Conservation (phyloP, 2,888 invertebrate species). For the Xylophagus ater region DNA sequence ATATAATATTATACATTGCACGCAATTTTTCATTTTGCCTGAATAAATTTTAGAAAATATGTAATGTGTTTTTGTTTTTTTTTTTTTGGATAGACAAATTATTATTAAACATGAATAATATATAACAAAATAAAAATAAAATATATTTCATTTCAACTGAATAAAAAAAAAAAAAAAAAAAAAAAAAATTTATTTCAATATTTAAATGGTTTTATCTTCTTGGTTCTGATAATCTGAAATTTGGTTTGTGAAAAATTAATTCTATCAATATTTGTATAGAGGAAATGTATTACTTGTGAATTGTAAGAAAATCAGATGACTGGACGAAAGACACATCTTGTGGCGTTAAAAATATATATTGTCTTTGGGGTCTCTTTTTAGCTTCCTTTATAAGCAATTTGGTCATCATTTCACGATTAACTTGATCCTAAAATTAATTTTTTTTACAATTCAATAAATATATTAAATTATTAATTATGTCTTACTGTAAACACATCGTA, state of each 20-base stretch:
- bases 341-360: constrained; percentile 87
- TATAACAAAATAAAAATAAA: too few relatives aligned
- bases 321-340: constrained; percentile 54
- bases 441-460: background rate
- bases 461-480: background rate
- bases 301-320: constrained; percentile 43
- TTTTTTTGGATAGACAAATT: too few relatives aligned
- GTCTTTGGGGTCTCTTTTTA: constrained; percentile 50
- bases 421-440: constrained; percentile 54
- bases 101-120: too few relatives aligned
- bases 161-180: too few relatives aligned
- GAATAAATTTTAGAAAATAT: too few relatives aligned
- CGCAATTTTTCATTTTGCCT: too few relatives aligned
- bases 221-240: background rate
- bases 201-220: background rate
- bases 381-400: constrained; percentile 68
- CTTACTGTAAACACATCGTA: constrained; percentile 92
- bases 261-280: background rate
- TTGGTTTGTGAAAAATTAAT: background rate
- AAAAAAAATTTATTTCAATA: too few relatives aligned
- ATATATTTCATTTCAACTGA: too few relatives aligned
- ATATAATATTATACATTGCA: too few relatives aligned
- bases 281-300: constrained; percentile 44
- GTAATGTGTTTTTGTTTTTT: too few relatives aligned
- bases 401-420: constrained; percentile 69